phyloP scores from a whole-genome alignment of 2,797 vertebrate species.

The Tauraco hartlaubi region DNA sequence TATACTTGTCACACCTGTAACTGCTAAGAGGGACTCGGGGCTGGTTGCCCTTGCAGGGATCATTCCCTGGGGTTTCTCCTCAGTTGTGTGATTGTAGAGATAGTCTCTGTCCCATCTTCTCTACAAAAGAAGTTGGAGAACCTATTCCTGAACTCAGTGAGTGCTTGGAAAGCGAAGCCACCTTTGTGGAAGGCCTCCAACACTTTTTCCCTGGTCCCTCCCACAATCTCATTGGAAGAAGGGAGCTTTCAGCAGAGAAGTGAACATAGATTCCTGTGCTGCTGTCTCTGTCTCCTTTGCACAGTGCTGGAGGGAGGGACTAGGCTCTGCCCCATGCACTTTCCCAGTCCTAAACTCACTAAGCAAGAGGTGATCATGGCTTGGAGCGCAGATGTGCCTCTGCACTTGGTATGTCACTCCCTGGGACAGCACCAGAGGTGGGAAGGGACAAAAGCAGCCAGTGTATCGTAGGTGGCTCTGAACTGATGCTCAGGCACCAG shows the following conservation, averaged over 20 bases:
- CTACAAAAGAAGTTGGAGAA: neutral
- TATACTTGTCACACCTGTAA: neutral
- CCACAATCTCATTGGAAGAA: neutral
- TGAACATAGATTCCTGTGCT: neutral
- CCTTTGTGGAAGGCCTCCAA: neutral
- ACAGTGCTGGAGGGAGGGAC: neutral
- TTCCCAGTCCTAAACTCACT: neutral
- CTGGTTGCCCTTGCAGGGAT: neutral
- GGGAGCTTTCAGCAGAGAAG: neutral
- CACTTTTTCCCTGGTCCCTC: neutral
- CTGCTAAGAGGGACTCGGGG: neutral
- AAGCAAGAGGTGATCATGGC: rapidly evolving
- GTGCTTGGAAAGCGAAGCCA: neutral
- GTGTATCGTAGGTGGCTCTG: neutral
- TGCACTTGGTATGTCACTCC: neutral
- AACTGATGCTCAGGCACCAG: neutral
- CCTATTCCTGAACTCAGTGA: neutral
- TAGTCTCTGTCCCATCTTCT: neutral
- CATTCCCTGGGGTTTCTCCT: neutral
- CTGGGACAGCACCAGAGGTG: neutral
- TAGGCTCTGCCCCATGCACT: neutral
- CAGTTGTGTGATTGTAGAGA: neutral
- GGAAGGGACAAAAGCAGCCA: neutral
- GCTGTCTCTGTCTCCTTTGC: neutral
- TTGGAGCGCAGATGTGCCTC: neutral